Evolutionary conservation across 2,888 invertebrate species (phyloP).

Genomic region (Papilio gigon): DNA sequence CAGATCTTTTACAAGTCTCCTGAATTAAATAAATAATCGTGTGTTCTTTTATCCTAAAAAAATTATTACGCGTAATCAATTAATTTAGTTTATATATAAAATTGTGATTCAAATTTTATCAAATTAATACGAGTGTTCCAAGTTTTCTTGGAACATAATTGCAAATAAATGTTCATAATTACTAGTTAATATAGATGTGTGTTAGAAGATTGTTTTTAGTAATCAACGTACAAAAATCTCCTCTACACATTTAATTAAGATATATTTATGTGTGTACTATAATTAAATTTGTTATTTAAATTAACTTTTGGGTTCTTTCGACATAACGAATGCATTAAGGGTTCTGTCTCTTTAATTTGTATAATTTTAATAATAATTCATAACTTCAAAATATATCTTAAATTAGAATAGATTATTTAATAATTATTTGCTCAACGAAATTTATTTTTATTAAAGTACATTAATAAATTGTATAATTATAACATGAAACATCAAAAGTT

Average conservation of each 20-base stretch:
- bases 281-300: slow-evolving; percentile 27
- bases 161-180: slow-evolving; percentile 23
- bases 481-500: slow-evolving; percentile 48
- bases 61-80: not conserved
- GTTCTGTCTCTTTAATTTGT: not conserved
- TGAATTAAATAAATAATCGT: slow-evolving; percentile 12
- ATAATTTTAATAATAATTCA: not conserved
- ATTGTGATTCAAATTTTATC: not conserved
- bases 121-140: not conserved
- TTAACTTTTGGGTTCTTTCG: not conserved
- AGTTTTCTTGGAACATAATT: slow-evolving; percentile 12
- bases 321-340: not conserved
- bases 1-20: not conserved
- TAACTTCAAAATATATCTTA: not conserved
- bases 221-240: slow-evolving; percentile 29
- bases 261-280: not conserved
- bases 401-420: not conserved
- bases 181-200: slow-evolving; percentile 8
- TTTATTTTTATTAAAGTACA: too few relatives aligned
- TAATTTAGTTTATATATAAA: not conserved
- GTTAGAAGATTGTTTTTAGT: slow-evolving; percentile 25
- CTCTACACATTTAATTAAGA: slow-evolving; percentile 8
- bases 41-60: not conserved
- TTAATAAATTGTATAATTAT: slow-evolving; percentile 32
- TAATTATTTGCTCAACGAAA: too few relatives aligned